Base-by-base conservation (phyloP, 2,888 invertebrate genomes). In the Arctia plantaginis region DNA sequence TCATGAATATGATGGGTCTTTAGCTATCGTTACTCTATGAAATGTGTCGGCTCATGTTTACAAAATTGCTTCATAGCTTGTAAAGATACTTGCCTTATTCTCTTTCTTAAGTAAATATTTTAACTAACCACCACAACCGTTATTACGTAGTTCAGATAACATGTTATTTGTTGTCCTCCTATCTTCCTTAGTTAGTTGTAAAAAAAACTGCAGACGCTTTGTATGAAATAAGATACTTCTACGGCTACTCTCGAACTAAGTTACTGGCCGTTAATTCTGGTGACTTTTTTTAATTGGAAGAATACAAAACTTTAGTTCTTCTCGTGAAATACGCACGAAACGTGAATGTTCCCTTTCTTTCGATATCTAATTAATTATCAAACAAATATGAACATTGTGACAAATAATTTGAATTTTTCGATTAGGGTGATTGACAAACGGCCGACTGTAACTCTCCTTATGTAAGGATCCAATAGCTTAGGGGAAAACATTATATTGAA, bases 1-100 rank as follows among this genome's bases (percentile, higher is more conserved):
- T 67, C 66, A 67, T 44, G 44, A 66, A 67, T 67, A 30, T 44
- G 66, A 44, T 44, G 66, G 66, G 66, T 66, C 41, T 41, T 66
- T 44, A 44, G 44, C 18, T n/a, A 27, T 41, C 20, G 18, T 66
- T 66, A 66, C 27, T 66, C 15, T 41, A 18, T 39, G 66, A 66
- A 39, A 66, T 39, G 27, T 41, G 27, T 3, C 10, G 27, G 41
- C 6, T 18, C 18, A 44, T 44, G 66, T 66, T 66, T 44, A 66
- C 41, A 27, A 18, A 27, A 66, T 27, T n/a, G 27, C 66, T 44
- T 44, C 30, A 44, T 20, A 44, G 20, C 66, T 44, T 67, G 30
- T 67, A 44, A 44, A 30, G 66, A 44, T 41, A 39, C 41, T 8
- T 15, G n/a, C 39, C 66, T 27, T 44, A 27, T 44, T 44, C 4